These are phyloP conservation scores for Neomorphus geoffroyi DNA, from an alignment of 2,797 vertebrate species.

Conservation along the genomic window DNA sequence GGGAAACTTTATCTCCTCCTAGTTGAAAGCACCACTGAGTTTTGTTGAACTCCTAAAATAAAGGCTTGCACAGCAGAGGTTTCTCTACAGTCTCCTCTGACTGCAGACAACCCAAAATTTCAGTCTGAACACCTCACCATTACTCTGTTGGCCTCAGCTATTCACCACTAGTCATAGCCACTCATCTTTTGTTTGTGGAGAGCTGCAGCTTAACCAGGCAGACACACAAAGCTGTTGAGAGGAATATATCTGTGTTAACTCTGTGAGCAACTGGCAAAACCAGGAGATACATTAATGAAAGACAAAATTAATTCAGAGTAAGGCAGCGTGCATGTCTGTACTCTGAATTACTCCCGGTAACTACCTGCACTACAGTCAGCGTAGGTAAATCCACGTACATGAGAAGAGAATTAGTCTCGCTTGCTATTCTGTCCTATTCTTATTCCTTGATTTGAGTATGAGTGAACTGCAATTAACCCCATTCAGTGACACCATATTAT, in stretches of 20 bases:
- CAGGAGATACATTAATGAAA: neutral
- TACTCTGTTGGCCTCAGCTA: neutral
- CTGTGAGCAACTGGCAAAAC: neutral
- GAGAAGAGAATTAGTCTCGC: neutral
- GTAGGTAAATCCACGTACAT: neutral
- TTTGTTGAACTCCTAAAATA: neutral
- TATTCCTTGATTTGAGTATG: neutral
- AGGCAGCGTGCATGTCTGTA: neutral
- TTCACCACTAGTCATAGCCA: neutral
- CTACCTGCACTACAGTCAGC: neutral
- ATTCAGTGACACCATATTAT: neutral
- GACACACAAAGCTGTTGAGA: neutral
- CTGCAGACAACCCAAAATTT: neutral
- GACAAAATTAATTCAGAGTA: neutral
- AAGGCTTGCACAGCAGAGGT: neutral
- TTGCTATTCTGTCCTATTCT: neutral
- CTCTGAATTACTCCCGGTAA: neutral
- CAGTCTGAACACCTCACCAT: neutral
- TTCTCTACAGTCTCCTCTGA: neutral
- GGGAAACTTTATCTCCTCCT: neutral
- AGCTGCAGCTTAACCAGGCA: neutral
- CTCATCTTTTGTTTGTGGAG: neutral
- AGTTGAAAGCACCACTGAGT: neutral
- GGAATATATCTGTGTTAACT: neutral
- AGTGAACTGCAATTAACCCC: constrained; percentile 60